Conservation (phyloP, 2,797 vertebrate genomes). For the Lagodon rhomboides region DNA sequence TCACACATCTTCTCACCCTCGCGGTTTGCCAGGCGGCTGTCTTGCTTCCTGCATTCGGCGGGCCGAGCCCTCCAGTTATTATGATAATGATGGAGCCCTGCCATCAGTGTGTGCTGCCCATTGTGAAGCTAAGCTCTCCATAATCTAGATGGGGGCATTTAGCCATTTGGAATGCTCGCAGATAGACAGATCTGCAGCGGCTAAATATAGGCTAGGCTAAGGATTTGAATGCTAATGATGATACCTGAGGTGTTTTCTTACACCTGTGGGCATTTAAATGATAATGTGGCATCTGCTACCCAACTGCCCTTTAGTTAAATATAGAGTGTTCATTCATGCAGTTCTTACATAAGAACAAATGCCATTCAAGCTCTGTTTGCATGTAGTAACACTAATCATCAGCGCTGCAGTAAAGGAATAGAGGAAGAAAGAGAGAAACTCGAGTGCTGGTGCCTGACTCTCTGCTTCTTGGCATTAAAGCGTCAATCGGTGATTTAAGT, state of each 20-base stretch:
- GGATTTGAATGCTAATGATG: slow-evolving; percentile 60
- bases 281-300: slow-evolving; percentile 56
- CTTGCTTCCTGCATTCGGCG: slow-evolving; percentile 22
- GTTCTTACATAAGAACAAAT: slow-evolving; percentile 17
- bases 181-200: slow-evolving; percentile 51
- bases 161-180: slow-evolving; percentile 57
- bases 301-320: slow-evolving; percentile 41
- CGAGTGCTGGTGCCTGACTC: not conserved
- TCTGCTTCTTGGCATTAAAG: not conserved
- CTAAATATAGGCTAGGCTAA: slow-evolving; percentile 55
- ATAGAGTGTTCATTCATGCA: slow-evolving; percentile 19
- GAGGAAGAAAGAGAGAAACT: not conserved
- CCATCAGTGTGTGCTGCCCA: slow-evolving; percentile 47
- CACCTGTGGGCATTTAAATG: slow-evolving; percentile 51
- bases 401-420: not conserved
- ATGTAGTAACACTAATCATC: not conserved
- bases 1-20: not conserved
- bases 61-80: slow-evolving; percentile 37
- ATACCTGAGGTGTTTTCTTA: slow-evolving; percentile 35
- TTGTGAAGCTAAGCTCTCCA: slow-evolving; percentile 50
- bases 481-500: slow-evolving; percentile 8
- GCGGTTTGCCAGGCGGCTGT: slow-evolving; percentile 30
- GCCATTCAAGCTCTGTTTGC: slow-evolving; percentile 3
- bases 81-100: slow-evolving; percentile 52
- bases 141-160: slow-evolving; percentile 58